Evolutionary conservation across 2,797 vertebrate genomes (phyloP).

Genomic region (Taenioides sp.): DNA sequence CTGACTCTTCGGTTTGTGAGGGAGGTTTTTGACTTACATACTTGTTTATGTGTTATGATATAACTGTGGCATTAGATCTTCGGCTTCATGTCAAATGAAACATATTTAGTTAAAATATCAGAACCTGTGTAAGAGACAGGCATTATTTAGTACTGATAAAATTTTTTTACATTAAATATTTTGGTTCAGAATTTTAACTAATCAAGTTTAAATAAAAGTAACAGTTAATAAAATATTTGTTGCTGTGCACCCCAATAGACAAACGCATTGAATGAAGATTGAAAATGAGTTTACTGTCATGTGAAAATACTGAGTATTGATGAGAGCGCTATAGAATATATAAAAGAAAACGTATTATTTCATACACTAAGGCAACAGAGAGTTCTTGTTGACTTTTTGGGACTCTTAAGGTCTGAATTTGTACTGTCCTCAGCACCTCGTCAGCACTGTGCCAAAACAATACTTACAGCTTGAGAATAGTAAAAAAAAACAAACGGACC

Average conservation of each 20-base stretch:
- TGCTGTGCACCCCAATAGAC: background rate
- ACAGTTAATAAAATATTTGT: background rate
- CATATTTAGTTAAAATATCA: background rate
- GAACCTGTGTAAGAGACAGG: background rate
- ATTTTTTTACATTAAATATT: background rate
- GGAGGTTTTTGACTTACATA: slow-evolving; percentile 14
- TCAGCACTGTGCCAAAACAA: slow-evolving; percentile 61
- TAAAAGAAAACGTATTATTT: background rate
- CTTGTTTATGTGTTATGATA: slow-evolving; percentile 26
- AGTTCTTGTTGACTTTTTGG: slow-evolving; percentile 45
- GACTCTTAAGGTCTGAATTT: slow-evolving; percentile 42
- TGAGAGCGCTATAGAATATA: background rate
- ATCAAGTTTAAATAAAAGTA: background rate
- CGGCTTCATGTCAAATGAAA: background rate
- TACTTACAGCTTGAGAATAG: slow-evolving; percentile 67
- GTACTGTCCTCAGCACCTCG: slow-evolving; percentile 49
- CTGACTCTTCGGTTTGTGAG: slow-evolving; percentile 28
- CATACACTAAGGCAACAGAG: slow-evolving; percentile 23
- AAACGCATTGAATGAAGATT: background rate
- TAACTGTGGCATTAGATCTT: background rate
- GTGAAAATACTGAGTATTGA: background rate
- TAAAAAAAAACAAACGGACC: slow-evolving; percentile 71
- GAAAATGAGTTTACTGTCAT: too few relatives aligned
- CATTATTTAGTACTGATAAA: background rate
- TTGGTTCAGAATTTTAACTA: background rate